phyloP scores from a whole-genome alignment of 2,888 invertebrate species.

The Xestia ashworthii region DNA sequence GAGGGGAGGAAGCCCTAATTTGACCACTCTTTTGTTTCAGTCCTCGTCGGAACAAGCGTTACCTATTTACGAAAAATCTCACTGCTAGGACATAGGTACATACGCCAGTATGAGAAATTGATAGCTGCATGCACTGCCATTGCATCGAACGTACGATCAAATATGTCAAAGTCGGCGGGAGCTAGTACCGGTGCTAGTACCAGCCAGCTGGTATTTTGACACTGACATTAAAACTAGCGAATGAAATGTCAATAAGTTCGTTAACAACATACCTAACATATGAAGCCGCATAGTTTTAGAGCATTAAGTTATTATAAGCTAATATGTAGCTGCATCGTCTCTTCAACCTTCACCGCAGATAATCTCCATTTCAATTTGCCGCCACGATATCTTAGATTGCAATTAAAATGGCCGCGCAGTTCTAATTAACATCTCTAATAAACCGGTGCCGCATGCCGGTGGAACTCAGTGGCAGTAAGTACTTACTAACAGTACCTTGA shows the following conservation, averaged over 20 bases:
- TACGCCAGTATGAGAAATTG: neutral
- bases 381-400: slow-evolving; percentile 12
- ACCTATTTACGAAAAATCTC: too few species aligned
- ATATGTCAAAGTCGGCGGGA: neutral
- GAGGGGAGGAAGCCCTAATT: neutral
- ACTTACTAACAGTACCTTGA: neutral
- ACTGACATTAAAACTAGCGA: slow-evolving; percentile 8
- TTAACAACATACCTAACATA: neutral
- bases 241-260: neutral
- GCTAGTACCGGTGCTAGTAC: neutral
- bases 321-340: neutral
- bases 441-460: neutral
- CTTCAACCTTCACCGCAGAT: slow-evolving; percentile 5
- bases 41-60: neutral
- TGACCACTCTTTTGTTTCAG: neutral
- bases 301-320: neutral
- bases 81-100: neutral
- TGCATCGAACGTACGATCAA: neutral
- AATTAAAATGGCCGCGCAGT: slow-evolving; percentile 11
- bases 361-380: slow-evolving; percentile 7
- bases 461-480: too few species aligned
- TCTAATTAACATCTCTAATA: slow-evolving; percentile 16
- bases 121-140: neutral
- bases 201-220: slow-evolving; percentile 15
- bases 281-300: neutral